Conservation (phyloP, 2,888 invertebrate genomes). For the Drosophila helvetica region DNA sequence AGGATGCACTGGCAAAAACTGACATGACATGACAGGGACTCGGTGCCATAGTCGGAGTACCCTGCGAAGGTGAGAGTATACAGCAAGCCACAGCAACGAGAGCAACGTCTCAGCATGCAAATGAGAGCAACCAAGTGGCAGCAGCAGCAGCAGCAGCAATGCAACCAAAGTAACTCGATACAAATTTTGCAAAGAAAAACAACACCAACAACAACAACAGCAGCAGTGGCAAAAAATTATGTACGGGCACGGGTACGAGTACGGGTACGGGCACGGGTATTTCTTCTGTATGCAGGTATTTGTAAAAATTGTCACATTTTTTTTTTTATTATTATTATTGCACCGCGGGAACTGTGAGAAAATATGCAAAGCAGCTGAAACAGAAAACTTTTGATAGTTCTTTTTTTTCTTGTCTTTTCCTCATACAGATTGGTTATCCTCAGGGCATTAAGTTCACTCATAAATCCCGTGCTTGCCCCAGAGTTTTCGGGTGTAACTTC, state of each 20-base stretch:
- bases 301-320: conserved; percentile 65
- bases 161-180: conserved; percentile 75
- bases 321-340: conserved; percentile 24
- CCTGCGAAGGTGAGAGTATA: background rate
- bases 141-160: conserved; percentile 13
- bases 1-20: no score
- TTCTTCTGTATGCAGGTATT: conserved; percentile 63
- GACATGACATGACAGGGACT: no score
- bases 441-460: background rate
- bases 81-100: conserved; percentile 39
- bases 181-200: conserved; percentile 53
- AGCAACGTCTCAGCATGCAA: conserved; percentile 60
- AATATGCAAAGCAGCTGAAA: conserved; percentile 58
- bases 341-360: conserved; percentile 64
- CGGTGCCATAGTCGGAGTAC: background rate
- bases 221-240: conserved; percentile 55
- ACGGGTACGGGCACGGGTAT: conserved; percentile 57
- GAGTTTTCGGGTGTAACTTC: background rate
- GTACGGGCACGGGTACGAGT: conserved; percentile 37
- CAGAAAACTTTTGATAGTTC: conserved; percentile 19
- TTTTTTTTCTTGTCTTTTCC: no score
- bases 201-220: conserved; percentile 22
- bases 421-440: background rate
- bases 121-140: conserved; percentile 66
- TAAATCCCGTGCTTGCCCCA: background rate